A percentile compares a stretch with the other conserved stretches of the same genome.
phyloP scores from a whole-genome alignment of 2,113 vertebrate genomes.

The Rhineura floridana region DNA sequence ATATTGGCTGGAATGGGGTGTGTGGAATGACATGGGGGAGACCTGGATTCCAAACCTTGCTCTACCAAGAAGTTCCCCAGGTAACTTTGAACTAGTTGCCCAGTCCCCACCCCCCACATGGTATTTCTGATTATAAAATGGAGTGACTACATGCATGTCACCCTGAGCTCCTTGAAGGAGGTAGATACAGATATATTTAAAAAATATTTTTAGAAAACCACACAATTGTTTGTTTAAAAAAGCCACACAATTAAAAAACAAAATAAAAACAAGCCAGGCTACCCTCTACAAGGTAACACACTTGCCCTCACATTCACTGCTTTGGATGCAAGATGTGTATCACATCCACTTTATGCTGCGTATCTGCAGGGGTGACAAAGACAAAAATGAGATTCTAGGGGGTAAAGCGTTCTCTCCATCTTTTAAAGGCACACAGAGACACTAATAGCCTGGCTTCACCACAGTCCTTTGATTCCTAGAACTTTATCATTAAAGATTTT shows the following conservation, averaged over 20 bases:
- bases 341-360: background rate
- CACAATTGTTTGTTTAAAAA: no score
- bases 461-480: conserved; percentile 49
- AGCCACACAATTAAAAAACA: no score
- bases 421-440: conserved; percentile 38
- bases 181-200: background rate
- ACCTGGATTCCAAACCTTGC: no score
- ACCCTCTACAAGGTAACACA: background rate
- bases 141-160: background rate
- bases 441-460: conserved; percentile 59
- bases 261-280: background rate
- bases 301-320: background rate
- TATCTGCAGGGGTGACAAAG: conserved; percentile 50
- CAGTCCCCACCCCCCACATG: no score
- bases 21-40: no score
- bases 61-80: no score
- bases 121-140: background rate
- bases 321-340: background rate
- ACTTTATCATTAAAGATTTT: conserved; percentile 69
- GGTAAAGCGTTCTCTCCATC: conserved; percentile 64
- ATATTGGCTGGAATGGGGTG: no score
- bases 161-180: background rate
- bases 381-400: conserved; percentile 65
- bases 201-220: no score
- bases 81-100: no score